phyloP scores from a whole-genome alignment of 2,113 vertebrate genomes.

The Euleptes europaea region DNA sequence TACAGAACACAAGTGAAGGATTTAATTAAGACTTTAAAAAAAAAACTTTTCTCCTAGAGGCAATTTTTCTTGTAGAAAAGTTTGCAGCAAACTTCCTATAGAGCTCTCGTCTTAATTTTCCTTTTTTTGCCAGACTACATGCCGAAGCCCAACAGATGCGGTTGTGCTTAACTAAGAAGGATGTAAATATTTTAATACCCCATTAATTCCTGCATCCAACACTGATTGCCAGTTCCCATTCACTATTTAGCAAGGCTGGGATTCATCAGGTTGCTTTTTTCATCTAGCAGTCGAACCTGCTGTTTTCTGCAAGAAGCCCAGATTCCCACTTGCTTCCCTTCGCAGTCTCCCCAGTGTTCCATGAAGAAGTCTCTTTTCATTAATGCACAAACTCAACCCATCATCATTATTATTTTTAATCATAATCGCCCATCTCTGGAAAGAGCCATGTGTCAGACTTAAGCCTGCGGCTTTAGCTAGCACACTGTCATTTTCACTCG shows the following conservation, averaged over 20 bases:
- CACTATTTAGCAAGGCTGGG: conserved; percentile 7
- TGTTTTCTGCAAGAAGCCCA: background rate
- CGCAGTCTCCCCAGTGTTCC: background rate
- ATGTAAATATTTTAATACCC: background rate
- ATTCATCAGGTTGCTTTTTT: background rate
- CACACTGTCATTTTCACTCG: background rate
- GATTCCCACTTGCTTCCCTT: background rate
- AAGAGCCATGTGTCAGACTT: background rate
- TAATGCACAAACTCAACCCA: background rate
- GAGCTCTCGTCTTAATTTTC: background rate
- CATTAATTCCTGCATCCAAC: background rate
- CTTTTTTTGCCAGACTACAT: background rate
- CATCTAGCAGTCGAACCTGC: background rate
- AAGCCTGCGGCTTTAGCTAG: background rate
- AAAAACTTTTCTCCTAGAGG: background rate
- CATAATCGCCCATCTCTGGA: background rate
- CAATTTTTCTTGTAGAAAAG: background rate
- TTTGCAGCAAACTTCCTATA: background rate
- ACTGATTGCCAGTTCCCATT: background rate
- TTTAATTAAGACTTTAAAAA: background rate
- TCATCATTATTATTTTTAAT: conserved; percentile 14
- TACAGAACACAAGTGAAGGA: background rate
- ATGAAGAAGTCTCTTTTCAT: background rate
- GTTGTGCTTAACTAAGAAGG: fast-evolving
- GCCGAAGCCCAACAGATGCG: fast-evolving